Evolutionary conservation across 1,140 invertebrate genomes (phyloP).

Genomic region (Heliothis subflexa): DNA sequence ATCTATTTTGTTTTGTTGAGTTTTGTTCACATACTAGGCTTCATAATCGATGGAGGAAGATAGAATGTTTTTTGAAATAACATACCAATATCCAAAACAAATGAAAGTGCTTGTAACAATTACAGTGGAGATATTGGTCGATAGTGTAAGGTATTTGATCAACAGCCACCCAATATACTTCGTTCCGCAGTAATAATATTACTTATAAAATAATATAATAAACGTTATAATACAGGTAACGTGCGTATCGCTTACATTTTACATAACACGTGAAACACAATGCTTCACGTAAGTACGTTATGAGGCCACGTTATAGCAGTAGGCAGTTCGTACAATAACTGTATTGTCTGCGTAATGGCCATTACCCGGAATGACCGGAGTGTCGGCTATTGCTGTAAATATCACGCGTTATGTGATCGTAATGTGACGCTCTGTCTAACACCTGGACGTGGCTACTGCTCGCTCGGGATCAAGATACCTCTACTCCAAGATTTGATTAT

Average conservation of each 20-base stretch:
- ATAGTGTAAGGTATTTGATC: too few species aligned
- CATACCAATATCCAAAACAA: too few species aligned
- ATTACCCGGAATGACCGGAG: slow-evolving; percentile 25
- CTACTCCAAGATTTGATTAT: background rate
- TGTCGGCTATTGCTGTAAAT: slow-evolving; percentile 9
- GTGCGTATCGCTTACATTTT: background rate
- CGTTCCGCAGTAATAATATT: background rate
- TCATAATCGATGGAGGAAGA: too few species aligned
- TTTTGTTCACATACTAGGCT: background rate
- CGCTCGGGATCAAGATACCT: background rate
- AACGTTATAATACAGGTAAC: background rate
- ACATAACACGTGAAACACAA: slow-evolving; percentile 7
- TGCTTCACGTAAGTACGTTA: slow-evolving; percentile 9
- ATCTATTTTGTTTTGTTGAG: background rate
- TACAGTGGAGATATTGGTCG: too few species aligned
- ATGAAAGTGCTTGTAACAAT: too few species aligned
- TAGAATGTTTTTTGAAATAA: too few species aligned
- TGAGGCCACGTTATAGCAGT: background rate
- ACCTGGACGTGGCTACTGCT: background rate
- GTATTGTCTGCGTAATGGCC: slow-evolving; percentile 32
- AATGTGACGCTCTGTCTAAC: slow-evolving; percentile 21
- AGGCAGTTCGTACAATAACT: slow-evolving; percentile 19
- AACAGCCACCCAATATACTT: too few species aligned
- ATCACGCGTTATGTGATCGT: slow-evolving; percentile 19
- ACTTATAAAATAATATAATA: too few species aligned